A percentile compares a stretch with the other conserved stretches of the same genome.
Conservation (phyloP, 2,888 invertebrate genomes). For the Troides helena region DNA sequence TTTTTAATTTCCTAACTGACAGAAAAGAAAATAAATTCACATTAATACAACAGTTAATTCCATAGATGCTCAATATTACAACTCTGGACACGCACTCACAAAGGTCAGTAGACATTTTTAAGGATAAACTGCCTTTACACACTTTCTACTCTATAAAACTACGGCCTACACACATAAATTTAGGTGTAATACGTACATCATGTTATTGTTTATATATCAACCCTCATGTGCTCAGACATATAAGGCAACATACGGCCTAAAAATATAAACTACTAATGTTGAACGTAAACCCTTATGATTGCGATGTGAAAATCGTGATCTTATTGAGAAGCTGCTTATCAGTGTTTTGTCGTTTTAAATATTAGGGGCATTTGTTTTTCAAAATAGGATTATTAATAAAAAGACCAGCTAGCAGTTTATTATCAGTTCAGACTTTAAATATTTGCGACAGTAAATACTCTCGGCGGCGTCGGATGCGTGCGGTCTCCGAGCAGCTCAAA, state of each 20-base stretch:
- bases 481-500: conserved; percentile 18
- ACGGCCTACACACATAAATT: background rate
- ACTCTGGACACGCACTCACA: background rate
- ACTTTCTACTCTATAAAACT: no score
- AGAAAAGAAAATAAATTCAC: conserved; percentile 1
- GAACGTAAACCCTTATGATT: no score
- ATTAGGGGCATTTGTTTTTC: background rate
- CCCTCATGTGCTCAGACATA: no score
- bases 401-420: conserved; percentile 12
- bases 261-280: no score
- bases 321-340: background rate
- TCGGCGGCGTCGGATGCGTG: conserved; percentile 24
- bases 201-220: no score
- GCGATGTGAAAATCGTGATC: background rate
- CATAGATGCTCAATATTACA: no score
- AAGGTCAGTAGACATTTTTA: background rate
- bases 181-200: no score
- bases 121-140: no score
- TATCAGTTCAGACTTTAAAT: conserved; percentile 1
- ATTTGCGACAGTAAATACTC: conserved; percentile 24
- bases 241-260: no score
- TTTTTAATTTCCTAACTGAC: background rate
- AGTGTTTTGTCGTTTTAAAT: no score
- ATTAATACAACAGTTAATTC: background rate
- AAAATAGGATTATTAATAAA: background rate